Conservation (phyloP, 2,113 vertebrate genomes). For the Aphelocoma coerulescens region DNA sequence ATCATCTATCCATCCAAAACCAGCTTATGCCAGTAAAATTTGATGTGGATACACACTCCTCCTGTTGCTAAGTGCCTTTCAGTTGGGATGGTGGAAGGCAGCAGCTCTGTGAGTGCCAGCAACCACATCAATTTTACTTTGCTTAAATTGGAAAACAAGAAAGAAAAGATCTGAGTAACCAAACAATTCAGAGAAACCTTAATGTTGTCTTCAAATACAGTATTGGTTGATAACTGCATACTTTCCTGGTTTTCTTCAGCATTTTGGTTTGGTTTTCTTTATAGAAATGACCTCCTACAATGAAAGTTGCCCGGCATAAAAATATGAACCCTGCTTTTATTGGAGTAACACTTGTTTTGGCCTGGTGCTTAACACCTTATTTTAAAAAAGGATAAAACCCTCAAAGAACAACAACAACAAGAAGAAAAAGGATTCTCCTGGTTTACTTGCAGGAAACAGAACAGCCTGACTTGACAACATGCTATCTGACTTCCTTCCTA, state of each 20-base stretch:
- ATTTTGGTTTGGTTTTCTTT: neutral
- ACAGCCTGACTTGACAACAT: neutral
- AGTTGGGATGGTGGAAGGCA: neutral
- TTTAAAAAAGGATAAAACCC: neutral
- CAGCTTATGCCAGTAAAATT: neutral
- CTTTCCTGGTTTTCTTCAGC: neutral
- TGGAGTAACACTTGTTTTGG: neutral
- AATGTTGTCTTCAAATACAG: neutral
- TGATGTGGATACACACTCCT: neutral
- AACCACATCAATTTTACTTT: neutral
- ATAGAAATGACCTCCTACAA: neutral
- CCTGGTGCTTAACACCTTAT: neutral
- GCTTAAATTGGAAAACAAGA: neutral
- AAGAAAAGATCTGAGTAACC: neutral
- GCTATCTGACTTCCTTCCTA: neutral
- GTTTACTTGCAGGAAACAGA: neutral
- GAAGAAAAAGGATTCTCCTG: neutral
- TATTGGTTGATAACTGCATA: neutral
- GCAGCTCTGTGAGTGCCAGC: neutral
- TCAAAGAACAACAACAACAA: neutral
- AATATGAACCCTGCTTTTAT: neutral
- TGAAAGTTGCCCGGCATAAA: neutral
- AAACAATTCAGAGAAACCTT: neutral
- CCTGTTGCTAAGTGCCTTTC: neutral
- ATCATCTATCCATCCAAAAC: neutral